Conservation (phyloP, 2,888 invertebrate species). For the Acanthacorydalis orientalis region DNA sequence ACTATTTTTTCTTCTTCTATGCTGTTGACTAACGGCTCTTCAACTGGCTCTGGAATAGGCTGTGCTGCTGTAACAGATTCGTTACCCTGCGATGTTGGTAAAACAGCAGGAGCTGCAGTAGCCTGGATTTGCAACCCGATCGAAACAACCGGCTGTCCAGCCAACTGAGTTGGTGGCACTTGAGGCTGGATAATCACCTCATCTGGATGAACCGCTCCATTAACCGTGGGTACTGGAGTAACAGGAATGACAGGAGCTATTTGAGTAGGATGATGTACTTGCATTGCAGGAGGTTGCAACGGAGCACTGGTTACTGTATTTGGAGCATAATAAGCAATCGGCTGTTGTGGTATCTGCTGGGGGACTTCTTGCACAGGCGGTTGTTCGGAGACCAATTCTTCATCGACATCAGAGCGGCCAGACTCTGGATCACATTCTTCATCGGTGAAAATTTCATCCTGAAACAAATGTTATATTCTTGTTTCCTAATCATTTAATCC, state of each 20-base stretch:
- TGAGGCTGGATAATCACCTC: constrained; percentile 18
- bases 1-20: constrained; percentile 15
- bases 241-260: constrained; percentile 17
- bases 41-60: constrained; percentile 15
- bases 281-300: constrained; percentile 1
- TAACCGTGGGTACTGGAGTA: constrained; percentile 21
- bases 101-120: constrained; percentile 6
- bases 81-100: constrained; percentile 1
- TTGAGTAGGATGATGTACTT: background rate
- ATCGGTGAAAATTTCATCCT: constrained; percentile 41
- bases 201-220: constrained; percentile 24
- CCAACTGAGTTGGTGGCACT: background rate
- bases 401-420: constrained; percentile 46
- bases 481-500: background rate
- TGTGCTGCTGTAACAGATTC: constrained; percentile 12
- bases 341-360: constrained; percentile 7
- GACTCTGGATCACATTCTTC: constrained; percentile 42
- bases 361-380: constrained; percentile 13
- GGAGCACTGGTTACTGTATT: constrained; percentile 8
- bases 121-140: constrained; percentile 15
- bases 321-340: constrained; percentile 1
- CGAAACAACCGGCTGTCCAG: background rate
- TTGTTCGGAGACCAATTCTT: constrained; percentile 28
- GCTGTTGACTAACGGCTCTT: constrained; percentile 13
- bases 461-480: constrained; percentile 1